Conservation (phyloP, 2,888 invertebrate genomes). For the Amaurobius ferox region DNA sequence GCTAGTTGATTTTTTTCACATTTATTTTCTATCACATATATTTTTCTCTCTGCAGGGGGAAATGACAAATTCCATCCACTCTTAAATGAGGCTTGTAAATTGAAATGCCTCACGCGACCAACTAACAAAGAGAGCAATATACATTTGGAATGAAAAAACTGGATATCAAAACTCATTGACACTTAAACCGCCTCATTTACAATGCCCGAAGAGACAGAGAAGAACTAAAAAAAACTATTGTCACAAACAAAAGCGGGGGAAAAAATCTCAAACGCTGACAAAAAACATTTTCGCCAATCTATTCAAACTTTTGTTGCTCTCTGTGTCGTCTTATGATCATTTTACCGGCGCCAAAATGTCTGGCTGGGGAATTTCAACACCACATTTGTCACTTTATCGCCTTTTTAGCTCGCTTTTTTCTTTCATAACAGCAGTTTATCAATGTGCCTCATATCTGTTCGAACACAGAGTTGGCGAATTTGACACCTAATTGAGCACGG, state of each 20-base stretch:
- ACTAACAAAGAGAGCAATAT: neutral
- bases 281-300: slow-evolving; percentile 22
- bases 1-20: too few species aligned
- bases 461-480: slow-evolving; percentile 20
- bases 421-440: slow-evolving; percentile 12
- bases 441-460: neutral
- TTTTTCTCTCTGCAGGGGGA: too few species aligned
- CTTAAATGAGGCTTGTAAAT: neutral
- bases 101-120: neutral
- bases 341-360: slow-evolving; percentile 62
- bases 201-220: neutral
- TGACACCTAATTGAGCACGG: slow-evolving; percentile 37
- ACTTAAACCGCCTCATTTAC: slow-evolving; percentile 47
- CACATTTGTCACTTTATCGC: slow-evolving; percentile 70
- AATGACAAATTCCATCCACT: neutral
- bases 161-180: slow-evolving; percentile 35
- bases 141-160: slow-evolving; percentile 10
- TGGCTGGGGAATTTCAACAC: slow-evolving; percentile 57
- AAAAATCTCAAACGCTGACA: neutral
- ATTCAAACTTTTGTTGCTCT: slow-evolving; percentile 60
- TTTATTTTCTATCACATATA: too few species aligned
- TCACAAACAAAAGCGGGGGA: slow-evolving; percentile 23
- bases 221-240: neutral
- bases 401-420: slow-evolving; percentile 14
- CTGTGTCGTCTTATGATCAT: slow-evolving; percentile 37